Evolutionary conservation across 2,797 vertebrate species (phyloP).

Genomic region (Tragelaphus eurycerus): DNA sequence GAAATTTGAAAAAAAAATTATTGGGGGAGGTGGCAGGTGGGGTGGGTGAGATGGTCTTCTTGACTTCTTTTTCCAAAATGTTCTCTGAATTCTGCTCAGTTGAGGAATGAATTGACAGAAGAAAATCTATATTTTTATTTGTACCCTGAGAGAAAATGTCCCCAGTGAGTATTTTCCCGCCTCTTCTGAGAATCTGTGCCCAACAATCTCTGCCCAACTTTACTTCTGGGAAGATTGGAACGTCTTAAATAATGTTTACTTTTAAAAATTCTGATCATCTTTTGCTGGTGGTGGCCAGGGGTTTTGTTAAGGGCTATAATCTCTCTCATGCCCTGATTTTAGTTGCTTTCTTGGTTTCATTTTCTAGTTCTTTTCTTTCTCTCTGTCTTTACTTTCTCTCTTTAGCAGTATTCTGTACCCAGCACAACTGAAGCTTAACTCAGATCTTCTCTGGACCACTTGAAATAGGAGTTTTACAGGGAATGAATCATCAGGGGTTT

Average conservation of each 20-base stretch:
- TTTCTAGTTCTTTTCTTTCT: not conserved
- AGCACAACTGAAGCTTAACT: not conserved
- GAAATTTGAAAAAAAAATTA: not conserved
- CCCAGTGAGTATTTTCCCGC: not conserved
- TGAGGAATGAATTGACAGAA: not conserved
- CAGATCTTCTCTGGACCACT: not conserved
- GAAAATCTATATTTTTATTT: not conserved
- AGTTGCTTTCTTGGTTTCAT: not conserved
- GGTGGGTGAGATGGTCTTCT: not conserved
- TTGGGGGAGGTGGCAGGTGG: no score
- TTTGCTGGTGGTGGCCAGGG: not conserved
- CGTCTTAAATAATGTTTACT: not conserved
- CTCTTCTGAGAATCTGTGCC: not conserved
- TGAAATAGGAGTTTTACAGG: not conserved
- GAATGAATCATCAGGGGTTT: not conserved
- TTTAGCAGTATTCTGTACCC: not conserved
- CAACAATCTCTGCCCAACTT: no score
- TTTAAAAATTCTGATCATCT: conserved; percentile 27
- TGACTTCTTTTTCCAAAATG: not conserved
- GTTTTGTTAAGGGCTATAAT: conserved; percentile 10
- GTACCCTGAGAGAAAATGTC: not conserved
- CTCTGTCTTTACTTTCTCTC: accelerated
- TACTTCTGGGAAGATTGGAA: not conserved
- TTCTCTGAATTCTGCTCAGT: not conserved
- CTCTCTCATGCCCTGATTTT: not conserved